Evolutionary conservation across 1,140 invertebrate genomes (phyloP), one percentile per base, ranked within the genome.

Genomic region (Gyrodactylus salaris): DNA sequence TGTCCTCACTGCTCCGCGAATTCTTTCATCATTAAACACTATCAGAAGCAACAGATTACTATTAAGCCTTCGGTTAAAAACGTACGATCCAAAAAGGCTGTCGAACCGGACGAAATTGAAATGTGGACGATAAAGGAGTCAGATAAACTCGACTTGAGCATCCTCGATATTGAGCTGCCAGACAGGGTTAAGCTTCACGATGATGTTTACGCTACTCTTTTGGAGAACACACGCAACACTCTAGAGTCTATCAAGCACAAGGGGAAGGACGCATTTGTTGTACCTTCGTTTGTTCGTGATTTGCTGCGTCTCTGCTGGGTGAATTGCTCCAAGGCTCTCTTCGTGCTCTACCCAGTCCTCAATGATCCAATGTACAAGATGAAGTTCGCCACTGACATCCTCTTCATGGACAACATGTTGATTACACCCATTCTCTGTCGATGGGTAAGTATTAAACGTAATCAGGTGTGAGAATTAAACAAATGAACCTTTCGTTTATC

Each of bases 341-440:
- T 54, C n/a, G 34, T n/a, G 7, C 34, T 54, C 7, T 54, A 16
- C n/a, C 34, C 34, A 7, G 34, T 54, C 7, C n/a, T 54, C 34
- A 54, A 54, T 54, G 34, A 54, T 54, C 7, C 34, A 7, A 54
- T 54, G 34, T 16, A 7, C 34, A 54, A 54, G n/a, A 54, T 54
- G n/a, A 78, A 85, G 75, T 82, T 85, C 78, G 86, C 90, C 0
- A 88, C 88, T 19, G 89, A 97, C 83, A 78, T 88, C 70, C 90
- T 97, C 78, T 98, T 94, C 77, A 84, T 90, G 76, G 85, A 89
- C 75, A 81, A 87, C 0, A 78, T 98, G 68, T 84, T 87, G 7
- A 90, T 99, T 1, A 83, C 89, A 26, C 91, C 94, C 20, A 85
- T 87, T 0, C 87, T 86, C 78, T 87, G 87, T 21, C 84, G 94